Percentiles rank a stretch among this genome's conserved stretches.
Evolutionary conservation across 2,797 vertebrate genomes (phyloP).

Genomic region (Lepilemur ruficaudatus): DNA sequence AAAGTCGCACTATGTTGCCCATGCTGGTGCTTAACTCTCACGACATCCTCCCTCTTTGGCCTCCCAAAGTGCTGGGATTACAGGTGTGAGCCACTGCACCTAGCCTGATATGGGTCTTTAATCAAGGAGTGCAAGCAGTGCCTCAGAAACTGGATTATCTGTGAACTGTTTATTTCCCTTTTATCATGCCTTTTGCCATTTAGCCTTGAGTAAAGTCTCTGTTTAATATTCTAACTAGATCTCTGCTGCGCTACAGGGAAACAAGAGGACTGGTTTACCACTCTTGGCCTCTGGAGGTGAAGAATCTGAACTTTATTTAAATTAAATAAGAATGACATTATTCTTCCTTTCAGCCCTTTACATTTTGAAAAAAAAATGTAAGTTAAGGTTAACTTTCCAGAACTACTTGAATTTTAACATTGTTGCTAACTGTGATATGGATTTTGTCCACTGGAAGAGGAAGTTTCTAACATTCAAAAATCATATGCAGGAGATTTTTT

Average conservation of each 20-base stretch:
- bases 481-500: not conserved
- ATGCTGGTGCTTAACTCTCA: not conserved
- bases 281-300: not conserved
- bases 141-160: not conserved
- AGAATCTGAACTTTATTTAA: not conserved
- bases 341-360: not conserved
- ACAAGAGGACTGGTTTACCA: not conserved
- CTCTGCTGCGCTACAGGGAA: not conserved
- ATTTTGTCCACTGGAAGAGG: not conserved
- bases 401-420: slow-evolving; percentile 3
- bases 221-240: not conserved
- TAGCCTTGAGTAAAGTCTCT: not conserved
- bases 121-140: not conserved
- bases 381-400: not conserved
- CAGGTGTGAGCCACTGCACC: not conserved
- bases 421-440: not conserved
- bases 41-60: not conserved
- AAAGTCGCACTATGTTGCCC: not conserved
- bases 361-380: not conserved
- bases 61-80: not conserved
- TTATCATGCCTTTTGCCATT: not conserved
- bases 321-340: not conserved
- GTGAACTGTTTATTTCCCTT: not conserved
- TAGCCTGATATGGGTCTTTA: not conserved
- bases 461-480: not conserved